Base-by-base conservation (phyloP, 2,113 vertebrate species). In the Clarias gariepinus region DNA sequence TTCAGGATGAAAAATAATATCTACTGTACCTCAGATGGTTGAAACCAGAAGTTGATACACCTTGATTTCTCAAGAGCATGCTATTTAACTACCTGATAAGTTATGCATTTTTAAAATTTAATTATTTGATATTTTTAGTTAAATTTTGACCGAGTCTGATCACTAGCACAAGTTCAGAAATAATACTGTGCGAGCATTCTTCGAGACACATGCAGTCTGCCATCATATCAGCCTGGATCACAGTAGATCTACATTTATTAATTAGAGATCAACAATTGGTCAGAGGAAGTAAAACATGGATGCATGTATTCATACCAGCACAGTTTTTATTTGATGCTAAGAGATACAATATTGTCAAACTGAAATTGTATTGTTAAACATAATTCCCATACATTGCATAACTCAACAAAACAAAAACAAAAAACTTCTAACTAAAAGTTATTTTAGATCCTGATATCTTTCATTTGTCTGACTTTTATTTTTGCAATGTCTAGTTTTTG, bases 241-340 rank as follows among this genome's bases (percentile, higher is more conserved):
- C 25, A 55, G 25, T 11, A n/a, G 28, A 23, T 28, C 12, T 55
- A 55, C 11, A 36, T 80, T 33, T 23, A 36, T 80, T 36, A 41
- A 25, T 61, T 3, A 41, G 10, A 36, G 19, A 33, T 3, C 5
- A 15, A 81, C 11, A 81, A 41, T 36, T 61, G 30, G 19, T 36
- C 30, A 81, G 25, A 36, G 57, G 25, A 61, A 81, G 78, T 36
- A 10, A 28, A 78, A 55, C 58, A 80, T 58, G 9, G 11, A 80
- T 2, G 4, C 57, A 60, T 23, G 47, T n/a, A 82, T 25, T 82
- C 11, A 16, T 36, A 66, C 64, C 80, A 87, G 8, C 79, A 82
- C 36, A 82, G 21, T 30, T 8, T 87, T 87, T 83, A 87, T 82
- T 87, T 83, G 2, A 76, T 19, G 47, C 8, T 87, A 63, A 73